Evolutionary conservation across 2,797 vertebrate species (phyloP).

Genomic region (Ctenochaetus hawaiiensis): DNA sequence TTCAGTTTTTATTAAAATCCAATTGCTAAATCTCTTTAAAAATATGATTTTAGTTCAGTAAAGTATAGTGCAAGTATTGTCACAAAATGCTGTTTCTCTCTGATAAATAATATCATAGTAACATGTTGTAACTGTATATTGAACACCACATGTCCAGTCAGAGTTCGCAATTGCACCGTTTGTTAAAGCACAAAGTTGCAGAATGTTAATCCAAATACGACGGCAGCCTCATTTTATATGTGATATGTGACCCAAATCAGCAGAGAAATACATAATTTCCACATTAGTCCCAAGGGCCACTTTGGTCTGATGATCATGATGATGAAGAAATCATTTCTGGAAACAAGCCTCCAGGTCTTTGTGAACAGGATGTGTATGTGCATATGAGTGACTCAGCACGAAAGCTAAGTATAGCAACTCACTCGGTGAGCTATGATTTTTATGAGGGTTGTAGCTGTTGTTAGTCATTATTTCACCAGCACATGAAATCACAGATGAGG

Average conservation of each 20-base stretch:
- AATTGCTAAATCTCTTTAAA: no score
- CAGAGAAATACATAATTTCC: slow-evolving; percentile 14
- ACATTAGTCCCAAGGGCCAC: slow-evolving; percentile 7
- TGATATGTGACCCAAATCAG: slow-evolving; percentile 6
- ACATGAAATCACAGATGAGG: slow-evolving; percentile 13
- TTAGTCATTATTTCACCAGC: slow-evolving; percentile 15
- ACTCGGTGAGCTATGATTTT: slow-evolving; percentile 24
- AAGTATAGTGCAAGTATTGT: no score
- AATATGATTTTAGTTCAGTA: no score
- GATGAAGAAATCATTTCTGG: slow-evolving; percentile 28
- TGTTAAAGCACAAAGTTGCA: background rate
- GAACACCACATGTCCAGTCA: background rate
- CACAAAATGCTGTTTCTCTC: no score
- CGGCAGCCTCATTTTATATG: background rate
- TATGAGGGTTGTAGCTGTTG: background rate
- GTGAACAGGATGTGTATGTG: slow-evolving; percentile 15
- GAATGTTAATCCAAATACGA: background rate
- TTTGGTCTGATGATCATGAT: slow-evolving; percentile 25
- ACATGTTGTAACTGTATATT: background rate
- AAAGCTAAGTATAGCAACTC: slow-evolving; percentile 19
- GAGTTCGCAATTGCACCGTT: background rate
- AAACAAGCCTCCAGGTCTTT: slow-evolving; percentile 36
- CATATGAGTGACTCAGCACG: slow-evolving; percentile 27
- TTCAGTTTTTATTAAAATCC: no score
- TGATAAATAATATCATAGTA: no score